Percentiles rank a stretch among this genome's conserved stretches.
These are phyloP conservation scores for Addax nasomaculatus DNA, from an alignment of 2,113 vertebrate genomes.

Conservation along the genomic window DNA sequence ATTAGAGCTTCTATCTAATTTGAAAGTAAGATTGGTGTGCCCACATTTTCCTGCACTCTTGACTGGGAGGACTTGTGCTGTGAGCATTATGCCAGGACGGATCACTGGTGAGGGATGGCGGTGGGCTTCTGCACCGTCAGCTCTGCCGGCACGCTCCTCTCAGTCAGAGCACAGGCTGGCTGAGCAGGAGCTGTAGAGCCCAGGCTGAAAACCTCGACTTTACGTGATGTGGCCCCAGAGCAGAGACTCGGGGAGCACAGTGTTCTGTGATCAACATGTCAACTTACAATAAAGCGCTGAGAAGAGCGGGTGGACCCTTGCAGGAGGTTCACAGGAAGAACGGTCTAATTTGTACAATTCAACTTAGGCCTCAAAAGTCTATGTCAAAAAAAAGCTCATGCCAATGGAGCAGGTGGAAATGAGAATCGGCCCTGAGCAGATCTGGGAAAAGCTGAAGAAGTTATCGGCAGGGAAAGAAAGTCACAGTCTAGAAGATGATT, in stretches of 20 bases:
- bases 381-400: neutral
- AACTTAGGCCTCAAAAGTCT: neutral
- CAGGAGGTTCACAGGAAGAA: neutral
- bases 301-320: neutral
- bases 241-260: neutral
- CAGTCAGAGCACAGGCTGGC: neutral
- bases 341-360: neutral
- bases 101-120: neutral
- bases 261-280: neutral
- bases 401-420: neutral
- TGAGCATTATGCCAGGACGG: neutral
- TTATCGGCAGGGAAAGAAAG: neutral
- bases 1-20: neutral
- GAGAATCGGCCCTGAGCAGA: neutral
- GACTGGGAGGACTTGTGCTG: neutral
- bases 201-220: neutral
- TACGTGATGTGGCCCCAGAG: neutral
- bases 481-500: neutral
- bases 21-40: neutral
- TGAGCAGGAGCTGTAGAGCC: neutral
- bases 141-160: neutral
- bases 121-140: neutral
- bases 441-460: neutral
- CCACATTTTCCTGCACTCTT: neutral
- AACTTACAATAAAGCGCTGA: no score